Evolutionary conservation across 2,113 vertebrate species (phyloP), one percentile per base, ranked within the genome.

Genomic region (Semicossyphus pulcher): DNA sequence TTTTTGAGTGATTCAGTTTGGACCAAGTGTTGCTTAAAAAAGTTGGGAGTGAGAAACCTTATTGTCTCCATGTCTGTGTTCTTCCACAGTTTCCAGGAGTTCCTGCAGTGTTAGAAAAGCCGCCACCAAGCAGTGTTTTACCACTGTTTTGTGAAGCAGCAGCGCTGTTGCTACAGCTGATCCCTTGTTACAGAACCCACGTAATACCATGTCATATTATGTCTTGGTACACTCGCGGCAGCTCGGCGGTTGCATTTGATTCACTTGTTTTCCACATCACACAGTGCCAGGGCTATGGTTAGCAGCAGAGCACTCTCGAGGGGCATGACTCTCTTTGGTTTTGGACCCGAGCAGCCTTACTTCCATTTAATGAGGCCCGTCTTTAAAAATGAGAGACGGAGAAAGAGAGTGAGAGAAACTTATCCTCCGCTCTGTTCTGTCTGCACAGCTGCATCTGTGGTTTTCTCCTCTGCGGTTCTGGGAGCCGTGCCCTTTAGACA

Each of bases 361-460:
- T 89, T 83, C 71, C 58, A 91, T 84, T 87, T 87, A 89, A 89
- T 85, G 76, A 87, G 80, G 72, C 78, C 72, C 62, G 48, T 80
- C 80, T 87, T 80, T 65, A 41, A 74, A 72, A 89, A 65, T 15
- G 73, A 79, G 67, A 68, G 64, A 60, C 39, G 39, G 73, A 71
- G 84, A 61, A 37, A 62, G 54, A 78, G 68, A 76, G 82, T 57
- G 86, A 81, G 81, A 85, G 78, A 82, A 86, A 90, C 70, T 28
- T 82, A 78, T 88, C 73, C 75, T 73, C 69, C 36, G 57, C 75
- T 83, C 75, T 80, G 56, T 83, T 89, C 76, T 62, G 32, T 72
- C 84, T 76, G 85, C 87, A 91, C 91, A 93, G 90, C 90, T 92
- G 90, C 89, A 85, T 72, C 81, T 86, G 88, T 70, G 90, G 86